Evolutionary conservation across 2,888 invertebrate genomes (phyloP), one percentile per base, ranked within the genome.

Genomic region (Eustalomyia histrio): DNA sequence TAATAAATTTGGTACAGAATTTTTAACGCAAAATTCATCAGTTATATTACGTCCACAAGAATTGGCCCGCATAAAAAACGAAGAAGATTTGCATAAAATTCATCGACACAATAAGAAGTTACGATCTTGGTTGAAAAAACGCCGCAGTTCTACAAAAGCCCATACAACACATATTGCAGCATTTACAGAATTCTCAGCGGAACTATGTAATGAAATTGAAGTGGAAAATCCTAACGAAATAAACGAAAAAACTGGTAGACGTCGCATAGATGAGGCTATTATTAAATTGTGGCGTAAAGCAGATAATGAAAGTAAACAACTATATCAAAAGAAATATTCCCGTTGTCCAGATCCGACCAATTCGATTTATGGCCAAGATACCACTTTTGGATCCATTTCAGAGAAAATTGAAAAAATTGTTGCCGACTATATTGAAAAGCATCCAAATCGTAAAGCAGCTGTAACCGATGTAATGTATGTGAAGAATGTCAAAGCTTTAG

Each of bases 311-410:
- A 92, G 93, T 60, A 94, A 92, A 69, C 79, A 86, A 0, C 67
- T 87, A 17, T 89, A 93, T 86, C 88, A 86, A 21, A 90, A 88
- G 63, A 92, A 93, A 85, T 90, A 89, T 73, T 71, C 79, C 0
- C 88, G 86, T 29, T 94, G 95, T 87, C 96, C 96, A 0, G 96
- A 97, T 88, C 97, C 98, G 0, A 89, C 95, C 0, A 92, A 92
- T 16, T 92, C 95, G 4, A 91, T 92, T 58, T 94, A 93, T 86
- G 93, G 94, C 17, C 95, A 97, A 0, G 95, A 96, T 87, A 92
- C 92, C 68, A 93, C 95, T 86, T 95, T 96, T 84, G 97, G 98
- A 8, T 94, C 95, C 0, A 92, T 99, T 6, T 95, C 95, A 7
- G 99, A 99, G 90, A 93, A 93, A 55, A 89, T 98, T 67, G 94